Conservation (phyloP, 2,888 invertebrate genomes). For the Phasia obesa region DNA sequence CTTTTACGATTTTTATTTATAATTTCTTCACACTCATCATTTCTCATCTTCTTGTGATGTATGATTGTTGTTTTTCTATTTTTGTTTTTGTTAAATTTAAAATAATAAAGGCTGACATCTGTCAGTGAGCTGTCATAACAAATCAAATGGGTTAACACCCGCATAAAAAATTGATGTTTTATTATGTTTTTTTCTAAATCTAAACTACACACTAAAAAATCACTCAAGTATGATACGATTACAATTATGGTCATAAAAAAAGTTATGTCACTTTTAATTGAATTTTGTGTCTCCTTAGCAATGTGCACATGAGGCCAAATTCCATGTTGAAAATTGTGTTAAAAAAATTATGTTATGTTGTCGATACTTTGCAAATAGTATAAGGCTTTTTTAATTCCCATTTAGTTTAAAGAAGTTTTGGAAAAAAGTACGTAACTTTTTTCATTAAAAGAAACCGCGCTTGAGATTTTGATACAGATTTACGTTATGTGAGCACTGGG, state of each 20-base stretch:
- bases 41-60: conserved; percentile 17
- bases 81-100: conserved; percentile 36
- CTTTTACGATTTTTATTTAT: conserved; percentile 27
- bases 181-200: conserved; percentile 1
- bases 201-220: background rate
- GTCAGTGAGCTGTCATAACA: conserved; percentile 75
- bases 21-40: conserved; percentile 44
- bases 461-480: too few relatives aligned
- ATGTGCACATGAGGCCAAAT: too few relatives aligned
- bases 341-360: too few relatives aligned
- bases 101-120: conserved; percentile 69
- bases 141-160: conserved; percentile 70
- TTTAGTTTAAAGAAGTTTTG: too few relatives aligned
- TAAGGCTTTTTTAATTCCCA: too few relatives aligned
- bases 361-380: too few relatives aligned
- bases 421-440: too few relatives aligned
- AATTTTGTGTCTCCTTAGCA: too few relatives aligned
- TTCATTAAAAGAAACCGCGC: too few relatives aligned
- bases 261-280: background rate
- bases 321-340: too few relatives aligned
- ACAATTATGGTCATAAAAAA: background rate
- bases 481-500: too few relatives aligned
- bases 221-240: conserved; percentile 15
- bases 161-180: conserved; percentile 18
- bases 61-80: conserved; percentile 39